Percentiles rank a stretch among this genome's conserved stretches.
These are phyloP conservation scores for Apis laboriosa DNA, from an alignment of 1,140 invertebrate genomes.

Conservation along the genomic window DNA sequence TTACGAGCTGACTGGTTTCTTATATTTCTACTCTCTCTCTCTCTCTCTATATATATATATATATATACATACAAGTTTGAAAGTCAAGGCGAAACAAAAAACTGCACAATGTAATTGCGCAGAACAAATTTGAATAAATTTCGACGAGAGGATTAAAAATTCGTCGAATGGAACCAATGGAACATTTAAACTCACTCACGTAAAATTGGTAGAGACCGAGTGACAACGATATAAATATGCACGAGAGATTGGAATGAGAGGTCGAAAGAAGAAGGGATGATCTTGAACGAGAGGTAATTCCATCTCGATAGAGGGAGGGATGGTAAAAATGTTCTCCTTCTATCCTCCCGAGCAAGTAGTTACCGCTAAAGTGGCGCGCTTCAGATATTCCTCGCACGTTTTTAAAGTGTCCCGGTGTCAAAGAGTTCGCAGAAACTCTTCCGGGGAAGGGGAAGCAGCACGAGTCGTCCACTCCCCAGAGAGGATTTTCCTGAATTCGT, in stretches of 20 bases:
- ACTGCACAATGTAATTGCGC: background rate
- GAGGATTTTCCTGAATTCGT: conserved; percentile 66
- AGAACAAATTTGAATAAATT: background rate
- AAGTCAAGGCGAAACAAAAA: conserved; percentile 19
- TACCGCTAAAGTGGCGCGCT: conserved; percentile 48
- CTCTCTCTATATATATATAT: no score
- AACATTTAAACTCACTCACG: no score
- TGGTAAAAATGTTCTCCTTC: background rate
- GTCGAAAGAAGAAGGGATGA: background rate
- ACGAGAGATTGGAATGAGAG: conserved; percentile 21
- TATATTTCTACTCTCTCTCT: conserved; percentile 4
- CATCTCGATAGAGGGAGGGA: conserved; percentile 3
- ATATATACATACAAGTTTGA: no score
- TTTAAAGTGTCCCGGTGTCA: conserved; percentile 60
- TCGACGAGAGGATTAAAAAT: no score
- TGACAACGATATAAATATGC: conserved; percentile 1
- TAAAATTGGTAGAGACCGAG: no score
- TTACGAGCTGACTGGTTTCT: conserved; percentile 30
- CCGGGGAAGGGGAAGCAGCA: conserved; percentile 26
- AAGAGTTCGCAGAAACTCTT: conserved; percentile 49
- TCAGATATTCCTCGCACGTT: conserved; percentile 63
- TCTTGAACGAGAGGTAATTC: conserved; percentile 30
- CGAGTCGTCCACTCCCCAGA: conserved; percentile 56
- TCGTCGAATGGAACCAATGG: no score
- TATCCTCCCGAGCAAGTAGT: conserved; percentile 23